These are phyloP conservation scores for Amblyjoppa fuscipennis DNA, from an alignment of 2,888 invertebrate species.

Conservation along the genomic window DNA sequence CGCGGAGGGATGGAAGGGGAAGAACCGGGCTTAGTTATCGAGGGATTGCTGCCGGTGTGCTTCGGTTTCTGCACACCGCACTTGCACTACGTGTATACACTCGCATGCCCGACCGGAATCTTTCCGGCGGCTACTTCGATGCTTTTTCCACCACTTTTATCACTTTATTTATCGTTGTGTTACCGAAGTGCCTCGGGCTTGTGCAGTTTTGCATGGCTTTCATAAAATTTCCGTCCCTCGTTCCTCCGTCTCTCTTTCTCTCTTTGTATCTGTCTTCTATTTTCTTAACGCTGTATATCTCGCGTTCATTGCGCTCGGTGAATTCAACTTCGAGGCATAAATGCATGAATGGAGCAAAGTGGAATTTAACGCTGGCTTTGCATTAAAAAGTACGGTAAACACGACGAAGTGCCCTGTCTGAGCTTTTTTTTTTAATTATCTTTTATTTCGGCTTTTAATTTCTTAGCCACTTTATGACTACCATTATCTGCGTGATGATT, in stretches of 20 bases:
- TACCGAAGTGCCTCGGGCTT: background rate
- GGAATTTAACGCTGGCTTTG: slow-evolving; percentile 58
- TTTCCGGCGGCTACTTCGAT: slow-evolving; percentile 21
- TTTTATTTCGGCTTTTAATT: slow-evolving; percentile 12
- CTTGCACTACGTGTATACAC: slow-evolving; percentile 25
- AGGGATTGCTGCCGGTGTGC: slow-evolving; percentile 24
- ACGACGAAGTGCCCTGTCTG: slow-evolving; percentile 4
- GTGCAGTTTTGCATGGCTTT: slow-evolving; percentile 23
- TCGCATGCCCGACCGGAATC: background rate
- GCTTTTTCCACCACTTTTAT: slow-evolving; percentile 36
- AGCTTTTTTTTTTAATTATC: background rate
- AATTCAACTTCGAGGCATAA: slow-evolving; percentile 52
- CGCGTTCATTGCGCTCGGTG: slow-evolving; percentile 46
- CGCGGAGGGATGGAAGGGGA: background rate
- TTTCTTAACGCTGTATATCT: slow-evolving; percentile 34
- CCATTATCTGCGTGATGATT: slow-evolving; percentile 15
- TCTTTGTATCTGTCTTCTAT: slow-evolving; percentile 1
- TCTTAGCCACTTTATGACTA: slow-evolving; percentile 18
- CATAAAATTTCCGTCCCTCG: slow-evolving; percentile 1
- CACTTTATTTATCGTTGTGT: slow-evolving; percentile 42
- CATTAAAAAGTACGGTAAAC: slow-evolving; percentile 48
- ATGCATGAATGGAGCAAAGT: slow-evolving; percentile 42
- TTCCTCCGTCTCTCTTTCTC: slow-evolving; percentile 44
- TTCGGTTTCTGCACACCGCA: slow-evolving; percentile 10
- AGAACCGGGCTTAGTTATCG: slow-evolving; percentile 36